Evolutionary conservation across 2,888 invertebrate genomes (phyloP).

Genomic region (Altica lythri): DNA sequence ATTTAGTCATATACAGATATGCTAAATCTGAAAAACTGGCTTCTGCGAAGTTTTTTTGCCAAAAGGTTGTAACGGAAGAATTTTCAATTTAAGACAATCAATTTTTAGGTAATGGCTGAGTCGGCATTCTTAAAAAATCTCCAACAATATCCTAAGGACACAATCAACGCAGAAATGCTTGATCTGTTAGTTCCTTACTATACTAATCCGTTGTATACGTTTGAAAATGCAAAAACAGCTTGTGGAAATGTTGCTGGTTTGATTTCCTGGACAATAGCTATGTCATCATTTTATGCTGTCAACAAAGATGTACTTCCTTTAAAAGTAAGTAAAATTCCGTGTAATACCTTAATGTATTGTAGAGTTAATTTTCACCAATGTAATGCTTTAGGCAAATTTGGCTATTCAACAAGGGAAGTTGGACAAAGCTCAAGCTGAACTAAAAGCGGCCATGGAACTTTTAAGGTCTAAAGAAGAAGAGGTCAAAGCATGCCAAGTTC

Average conservation of each 20-base stretch:
- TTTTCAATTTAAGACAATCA: too few relatives aligned
- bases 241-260: conserved; percentile 91
- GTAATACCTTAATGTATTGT: background rate
- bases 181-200: conserved; percentile 83
- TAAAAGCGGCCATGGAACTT: conserved; percentile 62
- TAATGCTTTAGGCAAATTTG: conserved; percentile 67
- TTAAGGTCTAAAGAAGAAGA: conserved; percentile 73
- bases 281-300: conserved; percentile 81
- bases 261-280: conserved; percentile 85
- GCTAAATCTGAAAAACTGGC: too few relatives aligned
- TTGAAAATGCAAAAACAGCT: conserved; percentile 82
- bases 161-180: conserved; percentile 85
- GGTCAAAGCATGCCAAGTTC: conserved; percentile 65
- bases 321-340: conserved; percentile 22
- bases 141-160: conserved; percentile 82
- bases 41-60: too few relatives aligned
- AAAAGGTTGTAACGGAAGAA: too few relatives aligned
- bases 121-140: conserved; percentile 76
- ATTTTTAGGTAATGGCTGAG: conserved; percentile 77
- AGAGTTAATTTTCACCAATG: background rate
- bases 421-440: conserved; percentile 62
- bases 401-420: conserved; percentile 73
- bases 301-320: conserved; percentile 77
- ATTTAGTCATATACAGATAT: too few relatives aligned
- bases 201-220: conserved; percentile 70